Evolutionary conservation across 2,888 invertebrate species (phyloP).

Genomic region (Agrotis puta): DNA sequence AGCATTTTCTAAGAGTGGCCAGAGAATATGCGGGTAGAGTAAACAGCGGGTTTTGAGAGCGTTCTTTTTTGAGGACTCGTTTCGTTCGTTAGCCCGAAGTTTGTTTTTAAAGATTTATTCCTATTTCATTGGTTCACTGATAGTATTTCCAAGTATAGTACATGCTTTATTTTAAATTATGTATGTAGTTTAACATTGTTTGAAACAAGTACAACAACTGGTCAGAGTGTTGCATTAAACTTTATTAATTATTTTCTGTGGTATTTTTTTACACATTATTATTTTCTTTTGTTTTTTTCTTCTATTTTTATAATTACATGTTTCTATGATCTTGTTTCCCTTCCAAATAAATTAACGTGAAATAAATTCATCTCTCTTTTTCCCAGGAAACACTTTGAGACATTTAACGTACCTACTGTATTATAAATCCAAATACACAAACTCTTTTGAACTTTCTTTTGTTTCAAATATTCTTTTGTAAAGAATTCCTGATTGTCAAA

Average conservation of each 20-base stretch:
- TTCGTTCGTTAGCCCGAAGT: background rate
- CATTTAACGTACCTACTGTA: background rate
- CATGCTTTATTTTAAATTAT: too few relatives aligned
- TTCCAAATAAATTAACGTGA: background rate
- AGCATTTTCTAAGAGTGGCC: slow-evolving; percentile 41
- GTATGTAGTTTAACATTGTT: too few relatives aligned
- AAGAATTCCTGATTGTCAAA: slow-evolving; percentile 46
- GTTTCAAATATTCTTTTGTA: slow-evolving; percentile 39
- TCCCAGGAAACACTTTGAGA: background rate
- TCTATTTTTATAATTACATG: too few relatives aligned
- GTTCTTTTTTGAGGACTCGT: slow-evolving; percentile 3
- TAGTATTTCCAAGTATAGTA: too few relatives aligned
- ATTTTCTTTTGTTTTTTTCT: too few relatives aligned
- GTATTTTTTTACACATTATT: too few relatives aligned
- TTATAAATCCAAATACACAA: background rate
- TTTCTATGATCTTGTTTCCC: background rate
- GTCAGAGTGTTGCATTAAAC: too few relatives aligned
- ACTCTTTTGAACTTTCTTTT: slow-evolving; percentile 13
- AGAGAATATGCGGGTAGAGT: slow-evolving; percentile 15
- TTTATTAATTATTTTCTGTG: too few relatives aligned
- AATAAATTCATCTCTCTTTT: background rate
- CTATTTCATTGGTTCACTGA: too few relatives aligned
- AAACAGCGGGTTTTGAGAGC: background rate
- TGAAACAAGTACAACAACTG: too few relatives aligned
- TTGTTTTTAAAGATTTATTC: background rate